phyloP scores from a whole-genome alignment of 2,797 vertebrate genomes.

The Chromobotia macracanthus region DNA sequence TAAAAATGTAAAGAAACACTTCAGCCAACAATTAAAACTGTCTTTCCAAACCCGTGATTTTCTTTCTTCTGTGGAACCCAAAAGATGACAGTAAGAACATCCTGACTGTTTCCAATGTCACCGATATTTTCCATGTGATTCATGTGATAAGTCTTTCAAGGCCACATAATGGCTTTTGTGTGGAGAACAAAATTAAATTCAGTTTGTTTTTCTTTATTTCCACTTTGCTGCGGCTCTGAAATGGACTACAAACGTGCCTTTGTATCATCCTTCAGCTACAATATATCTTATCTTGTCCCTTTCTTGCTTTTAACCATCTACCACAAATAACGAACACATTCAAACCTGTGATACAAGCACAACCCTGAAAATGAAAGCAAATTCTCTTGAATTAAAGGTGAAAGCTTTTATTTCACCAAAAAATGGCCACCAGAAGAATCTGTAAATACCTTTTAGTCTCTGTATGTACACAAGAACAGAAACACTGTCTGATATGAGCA shows the following conservation, averaged over 20 bases:
- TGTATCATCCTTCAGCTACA: background rate
- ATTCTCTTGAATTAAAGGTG: background rate
- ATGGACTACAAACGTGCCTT: background rate
- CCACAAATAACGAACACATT: background rate
- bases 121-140: no score
- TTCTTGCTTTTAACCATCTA: constrained; percentile 1
- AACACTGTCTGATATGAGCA: constrained; percentile 12
- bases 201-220: no score
- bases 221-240: background rate
- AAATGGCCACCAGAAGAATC: no score
- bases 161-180: no score
- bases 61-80: background rate
- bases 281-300: background rate
- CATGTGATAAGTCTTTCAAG: no score
- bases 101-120: no score
- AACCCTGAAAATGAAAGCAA: constrained; percentile 19
- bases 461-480: constrained; percentile 3
- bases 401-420: constrained; percentile 31
- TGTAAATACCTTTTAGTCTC: constrained; percentile 25
- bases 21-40: background rate
- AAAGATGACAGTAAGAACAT: background rate
- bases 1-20: background rate
- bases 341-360: background rate
- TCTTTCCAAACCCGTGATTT: background rate
- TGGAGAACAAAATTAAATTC: no score